Evolutionary conservation across 1,140 invertebrate genomes (phyloP).

Genomic region (Drosophila ogumai): DNA sequence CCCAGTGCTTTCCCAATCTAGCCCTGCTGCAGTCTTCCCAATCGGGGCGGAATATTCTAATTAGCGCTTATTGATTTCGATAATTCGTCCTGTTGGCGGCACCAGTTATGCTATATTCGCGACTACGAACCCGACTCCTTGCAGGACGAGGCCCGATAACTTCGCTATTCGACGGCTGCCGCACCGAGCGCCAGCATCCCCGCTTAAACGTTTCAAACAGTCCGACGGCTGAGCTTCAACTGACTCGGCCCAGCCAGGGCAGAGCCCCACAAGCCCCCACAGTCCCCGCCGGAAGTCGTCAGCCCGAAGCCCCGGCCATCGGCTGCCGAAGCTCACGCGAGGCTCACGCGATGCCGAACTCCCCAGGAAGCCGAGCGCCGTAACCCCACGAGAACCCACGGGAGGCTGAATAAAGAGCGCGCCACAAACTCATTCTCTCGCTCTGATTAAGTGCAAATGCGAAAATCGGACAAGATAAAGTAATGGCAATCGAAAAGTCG

Average conservation of each 20-base stretch:
- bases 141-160: constrained; percentile 44
- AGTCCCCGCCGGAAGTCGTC: constrained; percentile 18
- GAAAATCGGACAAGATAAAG: constrained; percentile 12
- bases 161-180: constrained; percentile 48
- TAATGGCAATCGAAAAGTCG: constrained; percentile 4
- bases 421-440: too few species aligned
- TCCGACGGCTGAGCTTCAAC: constrained; percentile 79
- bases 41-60: constrained; percentile 28
- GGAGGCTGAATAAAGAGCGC: constrained; percentile 32
- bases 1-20: background rate
- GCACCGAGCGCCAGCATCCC: constrained; percentile 68
- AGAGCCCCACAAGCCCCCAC: constrained; percentile 31
- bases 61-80: constrained; percentile 42
- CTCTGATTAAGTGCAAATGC: constrained; percentile 4
- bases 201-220: constrained; percentile 67
- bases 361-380: constrained; percentile 5
- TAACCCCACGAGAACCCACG: background rate
- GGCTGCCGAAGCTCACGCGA: constrained; percentile 25
- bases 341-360: constrained; percentile 9
- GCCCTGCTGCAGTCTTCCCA: constrained; percentile 17
- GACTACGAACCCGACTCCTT: constrained; percentile 29
- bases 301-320: constrained; percentile 24
- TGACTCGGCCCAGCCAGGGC: constrained; percentile 28
- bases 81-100: constrained; percentile 42
- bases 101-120: constrained; percentile 30